Percentiles rank a stretch among this genome's conserved stretches.
Conservation (phyloP, 2,797 vertebrate genomes). For the Coilia nasus region DNA sequence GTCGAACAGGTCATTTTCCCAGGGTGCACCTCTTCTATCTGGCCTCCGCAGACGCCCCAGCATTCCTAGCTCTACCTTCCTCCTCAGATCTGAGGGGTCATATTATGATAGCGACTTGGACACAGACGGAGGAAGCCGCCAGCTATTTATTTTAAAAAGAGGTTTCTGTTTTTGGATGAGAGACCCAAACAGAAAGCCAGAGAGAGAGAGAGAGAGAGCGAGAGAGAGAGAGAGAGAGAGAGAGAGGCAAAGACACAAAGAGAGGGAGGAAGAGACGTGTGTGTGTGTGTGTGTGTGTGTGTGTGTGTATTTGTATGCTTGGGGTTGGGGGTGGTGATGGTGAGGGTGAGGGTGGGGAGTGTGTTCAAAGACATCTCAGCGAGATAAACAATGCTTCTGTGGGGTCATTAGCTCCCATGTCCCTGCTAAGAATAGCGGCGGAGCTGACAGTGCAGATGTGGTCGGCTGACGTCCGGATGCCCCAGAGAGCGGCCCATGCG, state of each 20-base stretch:
- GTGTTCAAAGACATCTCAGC: slow-evolving; percentile 48
- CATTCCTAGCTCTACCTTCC: slow-evolving; percentile 56
- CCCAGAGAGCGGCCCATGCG: neutral
- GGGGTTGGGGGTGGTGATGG: no score
- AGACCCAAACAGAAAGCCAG: neutral
- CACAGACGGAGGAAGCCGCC: slow-evolving; percentile 51
- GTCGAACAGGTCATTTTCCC: slow-evolving; percentile 57
- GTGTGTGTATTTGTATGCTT: no score
- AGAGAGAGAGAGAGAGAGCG: no score
- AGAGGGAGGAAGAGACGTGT: no score
- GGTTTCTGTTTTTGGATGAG: slow-evolving; percentile 25
- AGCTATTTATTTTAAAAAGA: slow-evolving; percentile 53
- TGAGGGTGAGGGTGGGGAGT: neutral
- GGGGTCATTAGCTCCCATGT: slow-evolving; percentile 47
- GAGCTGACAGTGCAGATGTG: slow-evolving; percentile 51
- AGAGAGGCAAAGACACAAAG: no score
- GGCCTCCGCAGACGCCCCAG: slow-evolving; percentile 46
- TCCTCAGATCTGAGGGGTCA: slow-evolving; percentile 53
- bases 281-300: no score
- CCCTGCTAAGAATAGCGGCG: slow-evolving; percentile 48
- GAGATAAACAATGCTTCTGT: slow-evolving; percentile 44
- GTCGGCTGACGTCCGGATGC: slow-evolving; percentile 19
- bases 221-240: no score
- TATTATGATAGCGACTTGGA: slow-evolving; percentile 58
- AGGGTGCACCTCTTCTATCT: slow-evolving; percentile 61